Percentiles rank a stretch among this genome's conserved stretches.
phyloP scores from a whole-genome alignment of 2,113 vertebrate species.

The Pionites leucogaster region DNA sequence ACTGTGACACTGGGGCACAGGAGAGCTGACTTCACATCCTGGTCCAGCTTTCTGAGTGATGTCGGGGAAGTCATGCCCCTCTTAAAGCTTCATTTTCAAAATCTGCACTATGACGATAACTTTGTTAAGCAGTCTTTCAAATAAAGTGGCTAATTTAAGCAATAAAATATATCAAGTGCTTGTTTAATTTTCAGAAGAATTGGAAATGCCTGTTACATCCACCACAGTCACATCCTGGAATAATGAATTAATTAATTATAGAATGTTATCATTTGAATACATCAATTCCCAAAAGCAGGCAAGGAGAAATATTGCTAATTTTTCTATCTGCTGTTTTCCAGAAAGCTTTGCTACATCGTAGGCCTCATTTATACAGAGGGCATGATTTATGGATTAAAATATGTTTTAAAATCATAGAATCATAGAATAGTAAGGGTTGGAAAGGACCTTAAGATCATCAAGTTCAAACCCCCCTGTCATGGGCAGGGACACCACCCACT shows the following conservation, averaged over 20 bases:
- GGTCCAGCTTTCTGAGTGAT: not conserved
- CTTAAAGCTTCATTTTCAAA: not conserved
- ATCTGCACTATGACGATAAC: not conserved
- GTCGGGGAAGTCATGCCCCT: not conserved
- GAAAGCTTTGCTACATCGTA: not conserved
- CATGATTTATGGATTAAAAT: constrained; percentile 43
- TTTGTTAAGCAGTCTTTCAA: not conserved
- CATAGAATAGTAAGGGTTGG: too few relatives aligned
- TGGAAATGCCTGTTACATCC: not conserved
- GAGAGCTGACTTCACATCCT: not conserved
- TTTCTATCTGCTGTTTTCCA: not conserved
- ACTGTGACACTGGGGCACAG: not conserved
- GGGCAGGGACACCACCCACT: too few relatives aligned
- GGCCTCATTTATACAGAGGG: not conserved
- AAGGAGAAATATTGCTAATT: not conserved
- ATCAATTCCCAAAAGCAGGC: not conserved
- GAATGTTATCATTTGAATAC: not conserved
- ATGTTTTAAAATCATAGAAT: not conserved
- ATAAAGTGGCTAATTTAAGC: not conserved
- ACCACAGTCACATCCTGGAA: not conserved
- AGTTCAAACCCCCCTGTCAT: too few relatives aligned
- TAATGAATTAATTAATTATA: not conserved
- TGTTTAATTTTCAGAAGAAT: not conserved
- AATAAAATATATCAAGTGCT: not conserved
- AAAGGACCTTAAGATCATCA: too few relatives aligned